These are phyloP conservation scores for Neolamprologus brichardi DNA, from an alignment of 2,113 vertebrate genomes.

Conservation along the genomic window DNA sequence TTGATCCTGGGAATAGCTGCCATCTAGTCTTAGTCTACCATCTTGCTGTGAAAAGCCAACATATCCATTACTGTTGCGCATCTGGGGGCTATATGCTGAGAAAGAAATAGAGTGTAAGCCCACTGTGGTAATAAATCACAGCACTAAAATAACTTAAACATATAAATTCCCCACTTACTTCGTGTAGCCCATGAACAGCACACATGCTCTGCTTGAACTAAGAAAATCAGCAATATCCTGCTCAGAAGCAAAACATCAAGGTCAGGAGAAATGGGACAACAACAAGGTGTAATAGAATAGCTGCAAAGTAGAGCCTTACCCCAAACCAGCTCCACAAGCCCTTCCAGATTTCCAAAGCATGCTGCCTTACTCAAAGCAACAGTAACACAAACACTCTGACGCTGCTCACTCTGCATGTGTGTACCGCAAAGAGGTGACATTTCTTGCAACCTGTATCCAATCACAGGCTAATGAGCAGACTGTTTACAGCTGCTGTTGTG, in stretches of 20 bases:
- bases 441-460: constrained; percentile 3
- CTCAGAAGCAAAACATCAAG: background rate
- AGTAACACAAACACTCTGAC: background rate
- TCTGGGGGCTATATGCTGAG: background rate
- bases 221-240: constrained; percentile 38
- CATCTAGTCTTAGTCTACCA: background rate
- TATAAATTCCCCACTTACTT: background rate
- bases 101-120: background rate
- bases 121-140: background rate
- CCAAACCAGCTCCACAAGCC: constrained; percentile 54
- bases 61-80: background rate
- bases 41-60: constrained; percentile 17
- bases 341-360: background rate
- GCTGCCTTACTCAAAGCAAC: background rate
- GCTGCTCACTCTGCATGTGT: background rate
- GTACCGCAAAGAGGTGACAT: background rate
- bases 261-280: background rate
- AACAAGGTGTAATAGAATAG: background rate
- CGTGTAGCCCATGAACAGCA: constrained; percentile 4
- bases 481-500: constrained; percentile 28
- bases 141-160: background rate
- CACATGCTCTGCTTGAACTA: constrained; percentile 39
- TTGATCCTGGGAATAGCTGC: constrained; percentile 28
- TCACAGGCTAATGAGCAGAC: constrained; percentile 17
- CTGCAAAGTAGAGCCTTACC: background rate